Evolutionary conservation across 2,113 vertebrate genomes (phyloP).

Genomic region (Aptenodytes forsteri): DNA sequence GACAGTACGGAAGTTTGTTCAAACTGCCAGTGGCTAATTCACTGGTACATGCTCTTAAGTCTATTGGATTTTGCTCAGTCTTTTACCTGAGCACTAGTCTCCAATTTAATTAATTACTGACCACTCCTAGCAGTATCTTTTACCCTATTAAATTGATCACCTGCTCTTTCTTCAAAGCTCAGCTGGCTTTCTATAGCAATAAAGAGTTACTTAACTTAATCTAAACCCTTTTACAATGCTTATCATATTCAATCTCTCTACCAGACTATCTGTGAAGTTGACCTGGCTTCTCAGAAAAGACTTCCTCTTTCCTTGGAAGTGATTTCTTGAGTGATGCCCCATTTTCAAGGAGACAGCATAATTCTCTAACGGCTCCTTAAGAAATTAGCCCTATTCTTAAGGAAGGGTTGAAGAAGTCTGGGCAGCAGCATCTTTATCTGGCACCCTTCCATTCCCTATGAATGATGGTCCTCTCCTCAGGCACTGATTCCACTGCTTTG

Average conservation of each 20-base stretch:
- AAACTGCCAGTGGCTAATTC: conserved; percentile 1
- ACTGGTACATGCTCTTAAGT: background rate
- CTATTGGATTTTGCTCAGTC: conserved; percentile 27
- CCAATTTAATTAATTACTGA: conserved; percentile 64
- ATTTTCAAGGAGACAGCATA: conserved; percentile 13
- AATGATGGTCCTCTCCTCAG: background rate
- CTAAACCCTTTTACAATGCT: conserved; percentile 12
- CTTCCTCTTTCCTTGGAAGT: background rate
- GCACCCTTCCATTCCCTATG: background rate
- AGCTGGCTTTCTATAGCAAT: conserved; percentile 12
- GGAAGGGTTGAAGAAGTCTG: background rate
- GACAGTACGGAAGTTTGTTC: background rate
- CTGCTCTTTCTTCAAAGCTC: conserved; percentile 18
- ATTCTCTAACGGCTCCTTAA: background rate
- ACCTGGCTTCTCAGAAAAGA: conserved; percentile 20
- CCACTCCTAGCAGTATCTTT: conserved; percentile 22
- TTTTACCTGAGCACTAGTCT: conserved; percentile 3
- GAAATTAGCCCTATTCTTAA: conserved; percentile 7
- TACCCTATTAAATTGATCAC: conserved; percentile 36
- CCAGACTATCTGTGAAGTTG: background rate
- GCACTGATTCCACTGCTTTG: background rate
- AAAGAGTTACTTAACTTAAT: conserved; percentile 41
- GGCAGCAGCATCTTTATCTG: background rate
- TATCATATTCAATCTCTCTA: background rate
- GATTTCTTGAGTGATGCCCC: conserved; percentile 5